A percentile compares a stretch with the other conserved stretches of the same genome.
These are phyloP conservation scores for Anagrus nilaparvatae DNA, from an alignment of 1,140 invertebrate genomes.

Conservation along the genomic window DNA sequence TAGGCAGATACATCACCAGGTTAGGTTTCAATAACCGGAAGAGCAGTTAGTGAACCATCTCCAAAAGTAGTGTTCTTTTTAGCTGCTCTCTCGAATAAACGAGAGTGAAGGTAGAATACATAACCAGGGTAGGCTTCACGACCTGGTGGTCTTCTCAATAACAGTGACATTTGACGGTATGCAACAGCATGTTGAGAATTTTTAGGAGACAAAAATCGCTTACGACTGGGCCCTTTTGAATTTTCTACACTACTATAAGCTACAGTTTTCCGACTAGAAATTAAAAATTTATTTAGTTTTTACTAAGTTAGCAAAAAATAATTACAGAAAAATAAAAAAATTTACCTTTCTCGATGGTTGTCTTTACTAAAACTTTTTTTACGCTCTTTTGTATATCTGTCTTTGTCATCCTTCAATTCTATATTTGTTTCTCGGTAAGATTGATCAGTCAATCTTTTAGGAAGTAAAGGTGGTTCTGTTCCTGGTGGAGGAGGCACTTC, in stretches of 20 bases:
- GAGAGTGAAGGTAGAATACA: constrained; percentile 99
- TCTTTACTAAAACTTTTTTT: constrained; percentile 37
- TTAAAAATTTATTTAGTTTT: constrained; percentile 41
- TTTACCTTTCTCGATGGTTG: constrained; percentile 35
- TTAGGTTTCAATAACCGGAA: constrained; percentile 97
- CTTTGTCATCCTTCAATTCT: constrained; percentile 16
- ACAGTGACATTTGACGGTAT: constrained; percentile 99
- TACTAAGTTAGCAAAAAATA: constrained; percentile 4
- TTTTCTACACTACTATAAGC: constrained; percentile 33
- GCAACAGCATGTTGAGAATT: constrained; percentile 98
- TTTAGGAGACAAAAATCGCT: constrained; percentile 34
- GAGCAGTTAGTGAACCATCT: constrained; percentile 95
- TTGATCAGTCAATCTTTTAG: constrained; percentile 19
- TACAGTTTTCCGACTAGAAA: constrained; percentile 17
- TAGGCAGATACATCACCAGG: constrained; percentile 99
- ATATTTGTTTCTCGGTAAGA: constrained; percentile 8
- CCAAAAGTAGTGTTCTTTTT: constrained; percentile 96
- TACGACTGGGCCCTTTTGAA: constrained; percentile 30
- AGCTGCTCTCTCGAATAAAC: constrained; percentile 96
- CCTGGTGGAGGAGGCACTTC: constrained; percentile 40
- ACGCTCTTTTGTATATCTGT: constrained; percentile 33
- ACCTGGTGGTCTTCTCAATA: constrained; percentile 98
- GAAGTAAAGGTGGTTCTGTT: constrained; percentile 37
- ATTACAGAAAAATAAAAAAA: too few species aligned
- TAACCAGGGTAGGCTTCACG: constrained; percentile 99